A percentile compares a stretch with the other conserved stretches of the same genome.
These are phyloP conservation scores for Aspidiotus rigidus DNA, from an alignment of 2,888 invertebrate species.

Conservation along the genomic window DNA sequence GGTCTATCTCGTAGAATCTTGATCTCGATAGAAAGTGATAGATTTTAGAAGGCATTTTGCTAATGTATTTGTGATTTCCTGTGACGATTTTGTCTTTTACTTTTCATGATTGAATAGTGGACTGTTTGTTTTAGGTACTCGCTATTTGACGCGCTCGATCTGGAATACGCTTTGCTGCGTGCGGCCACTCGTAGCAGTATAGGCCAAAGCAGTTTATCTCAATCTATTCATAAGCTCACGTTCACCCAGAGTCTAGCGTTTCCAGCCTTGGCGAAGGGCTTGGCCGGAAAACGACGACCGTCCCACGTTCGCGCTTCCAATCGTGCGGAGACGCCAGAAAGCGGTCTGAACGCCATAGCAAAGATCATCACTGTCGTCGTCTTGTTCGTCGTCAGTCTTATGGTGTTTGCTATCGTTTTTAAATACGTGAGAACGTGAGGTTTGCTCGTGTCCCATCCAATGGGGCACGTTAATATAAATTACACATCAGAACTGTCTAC, in stretches of 20 bases:
- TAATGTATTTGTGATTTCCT: too few species aligned
- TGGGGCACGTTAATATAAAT: slow-evolving; percentile 31
- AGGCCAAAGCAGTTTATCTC: slow-evolving; percentile 55
- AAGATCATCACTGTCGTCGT: slow-evolving; percentile 62
- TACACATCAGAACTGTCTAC: background rate
- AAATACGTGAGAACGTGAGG: slow-evolving; percentile 69
- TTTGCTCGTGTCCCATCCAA: slow-evolving; percentile 56
- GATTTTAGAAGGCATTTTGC: too few species aligned
- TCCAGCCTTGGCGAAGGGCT: slow-evolving; percentile 58
- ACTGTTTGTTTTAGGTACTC: slow-evolving; percentile 46
- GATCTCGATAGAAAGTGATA: too few species aligned
- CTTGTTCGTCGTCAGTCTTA: slow-evolving; percentile 57
- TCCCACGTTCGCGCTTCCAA: slow-evolving; percentile 42
- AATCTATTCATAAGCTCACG: slow-evolving; percentile 61
- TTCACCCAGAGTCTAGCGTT: slow-evolving; percentile 65
- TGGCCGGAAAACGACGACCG: slow-evolving; percentile 51
- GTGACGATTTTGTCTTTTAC: too few species aligned
- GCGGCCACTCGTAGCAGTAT: slow-evolving; percentile 63
- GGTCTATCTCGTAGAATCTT: too few species aligned
- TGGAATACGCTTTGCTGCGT: slow-evolving; percentile 59
- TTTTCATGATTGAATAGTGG: too few species aligned
- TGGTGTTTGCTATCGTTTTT: slow-evolving; percentile 64
- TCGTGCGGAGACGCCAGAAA: slow-evolving; percentile 54
- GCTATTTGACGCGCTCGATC: slow-evolving; percentile 59
- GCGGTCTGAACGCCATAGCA: slow-evolving; percentile 60